phyloP scores from a whole-genome alignment of 2,797 vertebrate genomes.

The Sarcoramphus papa region DNA sequence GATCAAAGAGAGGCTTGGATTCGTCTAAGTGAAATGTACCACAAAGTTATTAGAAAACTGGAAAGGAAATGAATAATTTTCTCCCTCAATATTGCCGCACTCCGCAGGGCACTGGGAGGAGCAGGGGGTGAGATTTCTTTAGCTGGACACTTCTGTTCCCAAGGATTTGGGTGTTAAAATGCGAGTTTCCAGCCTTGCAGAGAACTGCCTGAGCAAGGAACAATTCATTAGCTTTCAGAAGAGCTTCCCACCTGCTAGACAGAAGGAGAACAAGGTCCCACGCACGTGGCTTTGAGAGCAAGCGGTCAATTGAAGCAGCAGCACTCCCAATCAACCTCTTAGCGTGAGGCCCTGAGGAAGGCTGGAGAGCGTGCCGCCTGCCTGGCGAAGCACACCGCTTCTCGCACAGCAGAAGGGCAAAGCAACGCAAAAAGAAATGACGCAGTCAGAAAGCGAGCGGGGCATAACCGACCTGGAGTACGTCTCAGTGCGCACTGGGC shows the following conservation, averaged over 20 bases:
- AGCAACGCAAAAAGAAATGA: neutral
- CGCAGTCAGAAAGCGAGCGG: neutral
- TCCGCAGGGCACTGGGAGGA: neutral
- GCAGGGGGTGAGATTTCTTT: neutral
- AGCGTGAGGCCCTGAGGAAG: neutral
- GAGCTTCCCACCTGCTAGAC: neutral
- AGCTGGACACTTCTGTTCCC: neutral
- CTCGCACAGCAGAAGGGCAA: neutral
- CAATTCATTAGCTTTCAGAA: neutral
- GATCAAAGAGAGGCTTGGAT: neutral
- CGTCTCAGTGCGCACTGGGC: accelerated
- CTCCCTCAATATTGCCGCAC: neutral
- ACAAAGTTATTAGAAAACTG: neutral
- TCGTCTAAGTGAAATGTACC: neutral
- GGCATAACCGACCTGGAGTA: neutral
- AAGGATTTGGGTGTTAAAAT: neutral
- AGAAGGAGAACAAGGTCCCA: neutral
- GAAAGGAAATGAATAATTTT: neutral
- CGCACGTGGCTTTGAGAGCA: neutral
- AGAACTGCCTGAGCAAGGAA: neutral
- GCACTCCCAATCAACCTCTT: neutral
- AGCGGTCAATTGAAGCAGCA: neutral
- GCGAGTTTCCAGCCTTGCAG: neutral
- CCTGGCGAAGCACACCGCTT: neutral
- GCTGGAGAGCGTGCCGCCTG: neutral